Evolutionary conservation across 2,888 invertebrate species (phyloP), one percentile per base, ranked within the genome.

Genomic region (Harmothoe impar): DNA sequence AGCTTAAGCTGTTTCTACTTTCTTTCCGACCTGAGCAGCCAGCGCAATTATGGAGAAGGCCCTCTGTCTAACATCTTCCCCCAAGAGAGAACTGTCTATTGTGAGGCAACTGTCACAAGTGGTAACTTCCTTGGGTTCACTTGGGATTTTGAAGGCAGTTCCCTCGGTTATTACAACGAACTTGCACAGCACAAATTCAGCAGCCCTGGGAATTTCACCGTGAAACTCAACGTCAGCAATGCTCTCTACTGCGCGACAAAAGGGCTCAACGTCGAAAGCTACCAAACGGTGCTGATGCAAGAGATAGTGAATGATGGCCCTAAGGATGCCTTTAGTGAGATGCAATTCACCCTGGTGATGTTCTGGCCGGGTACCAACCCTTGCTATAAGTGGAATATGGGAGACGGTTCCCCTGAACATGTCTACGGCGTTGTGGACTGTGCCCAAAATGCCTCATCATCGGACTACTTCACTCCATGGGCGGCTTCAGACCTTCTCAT

Each of bases 301-400:
- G 68, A 68, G 33, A 56, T 89, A 20, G n/a, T n/a, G 5, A 89
- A 33, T 89, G 68, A 89, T 89, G 89, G 89, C 0, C 89, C 89
- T 3, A 89, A 33, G 23, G 68, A 25, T 23, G 62, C 89, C 12
- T 89, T n/a, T 35, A 89, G 89, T 33, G 33, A 52, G 62, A 68
- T 89, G 52, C 62, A 68, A 0, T 68, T 89, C 23, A 68, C 68
- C 12, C 25, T 89, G 62, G 35, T 17, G 0, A 10, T 68, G 31
- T 68, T 56, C 68, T 68, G 62, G 62, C 89, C 68, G 0, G 89
- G 89, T 33, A 89, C 89, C 17, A 68, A 33, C 3, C 68, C 89
- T 0, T 89, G 89, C 23, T 89, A 68, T 25, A 20, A 10, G 25
- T 89, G 89, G 89, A 62, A 89, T n/a, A 56, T 89, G 62, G 89